A percentile compares a stretch with the other conserved stretches of the same genome.
phyloP scores from a whole-genome alignment of 1,140 invertebrate species.

The Oscheius sp. region DNA sequence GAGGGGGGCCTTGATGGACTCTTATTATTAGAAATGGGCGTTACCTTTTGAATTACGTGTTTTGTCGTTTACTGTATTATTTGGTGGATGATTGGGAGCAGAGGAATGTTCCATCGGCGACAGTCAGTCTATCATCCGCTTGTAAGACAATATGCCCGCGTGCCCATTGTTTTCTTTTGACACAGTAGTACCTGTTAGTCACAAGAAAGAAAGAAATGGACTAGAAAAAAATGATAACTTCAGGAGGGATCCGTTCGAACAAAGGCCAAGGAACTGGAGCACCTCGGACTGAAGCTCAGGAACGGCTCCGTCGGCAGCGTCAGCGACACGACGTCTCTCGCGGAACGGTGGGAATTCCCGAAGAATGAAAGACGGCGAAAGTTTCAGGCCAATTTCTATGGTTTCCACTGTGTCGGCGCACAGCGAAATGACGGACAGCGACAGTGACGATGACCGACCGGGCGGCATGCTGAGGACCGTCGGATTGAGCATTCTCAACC shows the following conservation, averaged over 20 bases:
- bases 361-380: not conserved
- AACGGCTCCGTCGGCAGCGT: not conserved
- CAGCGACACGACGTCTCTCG: not conserved
- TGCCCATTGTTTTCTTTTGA: no score
- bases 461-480: not conserved
- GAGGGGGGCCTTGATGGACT: no score
- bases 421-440: not conserved
- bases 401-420: not conserved
- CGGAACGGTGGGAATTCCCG: not conserved
- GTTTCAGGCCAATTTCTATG: not conserved
- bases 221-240: not conserved
- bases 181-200: no score
- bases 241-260: not conserved
- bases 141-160: no score
- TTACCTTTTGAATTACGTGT: no score
- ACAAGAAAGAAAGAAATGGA: no score
- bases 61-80: no score
- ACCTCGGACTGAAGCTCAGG: not conserved
- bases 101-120: no score
- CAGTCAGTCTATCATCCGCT: no score
- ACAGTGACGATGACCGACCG: not conserved
- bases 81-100: no score
- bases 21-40: no score
- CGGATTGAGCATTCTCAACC: not conserved
- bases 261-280: not conserved